These are phyloP conservation scores for Lynx canadensis DNA, from an alignment of 2,113 vertebrate genomes.

Conservation along the genomic window DNA sequence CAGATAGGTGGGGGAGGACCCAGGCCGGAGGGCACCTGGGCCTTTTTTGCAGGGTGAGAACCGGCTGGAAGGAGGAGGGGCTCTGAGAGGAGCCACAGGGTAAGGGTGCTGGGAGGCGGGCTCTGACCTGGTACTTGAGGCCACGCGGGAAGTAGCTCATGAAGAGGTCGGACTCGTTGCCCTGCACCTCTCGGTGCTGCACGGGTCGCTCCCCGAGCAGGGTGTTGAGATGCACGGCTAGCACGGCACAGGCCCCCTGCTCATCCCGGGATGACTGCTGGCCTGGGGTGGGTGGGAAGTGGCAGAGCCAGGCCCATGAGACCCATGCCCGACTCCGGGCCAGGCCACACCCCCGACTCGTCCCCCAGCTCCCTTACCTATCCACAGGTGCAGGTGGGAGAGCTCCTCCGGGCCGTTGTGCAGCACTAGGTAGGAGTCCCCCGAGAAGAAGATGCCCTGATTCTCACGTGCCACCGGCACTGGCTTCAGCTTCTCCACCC, in stretches of 20 bases:
- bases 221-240: conserved; percentile 91
- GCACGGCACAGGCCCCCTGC: conserved; percentile 91
- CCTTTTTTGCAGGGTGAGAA: background rate
- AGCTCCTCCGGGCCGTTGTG: conserved; percentile 85
- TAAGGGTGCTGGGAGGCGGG: background rate
- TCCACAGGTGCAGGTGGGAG: conserved; percentile 93
- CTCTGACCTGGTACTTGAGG: conserved; percentile 93
- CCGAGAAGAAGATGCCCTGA: conserved; percentile 90
- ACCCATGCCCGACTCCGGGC: background rate
- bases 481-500: conserved; percentile 93
- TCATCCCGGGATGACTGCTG: conserved; percentile 91
- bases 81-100: background rate
- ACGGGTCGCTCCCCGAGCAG: conserved; percentile 90
- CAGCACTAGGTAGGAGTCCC: conserved; percentile 93
- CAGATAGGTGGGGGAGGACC: background rate
- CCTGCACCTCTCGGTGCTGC: conserved; percentile 92
- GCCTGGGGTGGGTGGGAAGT: conserved; percentile 78
- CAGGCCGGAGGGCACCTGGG: background rate
- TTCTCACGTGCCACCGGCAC: conserved; percentile 83
- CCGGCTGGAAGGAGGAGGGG: fast-evolving
- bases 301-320: background rate
- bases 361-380: conserved; percentile 84
- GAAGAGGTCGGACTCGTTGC: conserved; percentile 91
- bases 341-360: fast-evolving
- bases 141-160: conserved; percentile 93